phyloP scores from a whole-genome alignment of 37 sponge, comb jelly and placozoan species.

The Bolinopsis microptera region DNA sequence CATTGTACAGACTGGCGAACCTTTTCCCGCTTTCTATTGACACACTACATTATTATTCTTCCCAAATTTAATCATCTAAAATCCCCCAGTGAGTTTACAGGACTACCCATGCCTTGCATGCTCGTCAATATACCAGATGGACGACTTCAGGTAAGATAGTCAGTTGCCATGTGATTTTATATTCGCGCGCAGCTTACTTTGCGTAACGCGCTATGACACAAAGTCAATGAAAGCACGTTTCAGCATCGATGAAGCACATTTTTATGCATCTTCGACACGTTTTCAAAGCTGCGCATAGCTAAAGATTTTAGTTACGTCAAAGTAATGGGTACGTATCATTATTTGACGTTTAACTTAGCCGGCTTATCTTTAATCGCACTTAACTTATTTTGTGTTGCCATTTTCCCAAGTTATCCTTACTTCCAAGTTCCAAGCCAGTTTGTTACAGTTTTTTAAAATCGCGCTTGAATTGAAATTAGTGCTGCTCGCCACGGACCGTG shows the following conservation, averaged over 20 bases:
- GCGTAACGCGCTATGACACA: conserved; percentile 32
- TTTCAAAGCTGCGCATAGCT: conserved; percentile 30
- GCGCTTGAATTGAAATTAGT: too few relatives aligned
- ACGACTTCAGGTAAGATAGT: conserved; percentile 73
- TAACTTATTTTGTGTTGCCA: too few relatives aligned
- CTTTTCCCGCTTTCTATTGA: too few relatives aligned
- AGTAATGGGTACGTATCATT: too few relatives aligned
- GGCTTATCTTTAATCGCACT: too few relatives aligned
- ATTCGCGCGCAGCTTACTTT: not conserved
- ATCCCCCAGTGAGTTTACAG: not conserved
- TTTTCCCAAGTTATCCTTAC: too few relatives aligned
- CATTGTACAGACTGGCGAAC: too few relatives aligned
- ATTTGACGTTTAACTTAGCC: too few relatives aligned
- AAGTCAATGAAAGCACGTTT: not conserved
- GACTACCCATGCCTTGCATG: conserved; percentile 75
- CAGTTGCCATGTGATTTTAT: not conserved
- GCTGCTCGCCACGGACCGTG: too few relatives aligned
- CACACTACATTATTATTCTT: too few relatives aligned
- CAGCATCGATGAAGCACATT: not conserved
- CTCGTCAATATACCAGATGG: conserved; percentile 94
- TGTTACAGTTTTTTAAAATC: too few relatives aligned
- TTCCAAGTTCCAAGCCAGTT: too few relatives aligned
- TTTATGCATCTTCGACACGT: conserved; percentile 7
- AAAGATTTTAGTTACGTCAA: not conserved
- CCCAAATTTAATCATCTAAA: not conserved